Evolutionary conservation across 2,113 vertebrate genomes (phyloP).

Genomic region (Atractosteus spatula): DNA sequence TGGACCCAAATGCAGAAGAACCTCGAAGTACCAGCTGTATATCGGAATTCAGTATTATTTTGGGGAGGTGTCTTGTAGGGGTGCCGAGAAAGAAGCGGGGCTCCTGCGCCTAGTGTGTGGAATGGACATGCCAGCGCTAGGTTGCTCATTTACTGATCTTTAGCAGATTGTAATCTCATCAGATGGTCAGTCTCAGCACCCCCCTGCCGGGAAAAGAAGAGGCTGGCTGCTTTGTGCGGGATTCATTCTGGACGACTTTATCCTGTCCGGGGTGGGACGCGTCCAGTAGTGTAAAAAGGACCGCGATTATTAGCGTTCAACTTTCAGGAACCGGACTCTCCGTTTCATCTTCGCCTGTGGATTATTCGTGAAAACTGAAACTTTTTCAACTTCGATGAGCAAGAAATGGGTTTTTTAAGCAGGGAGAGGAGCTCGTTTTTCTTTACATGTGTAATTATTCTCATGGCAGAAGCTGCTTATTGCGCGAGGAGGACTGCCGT

Average conservation of each 20-base stretch:
- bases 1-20: conserved; percentile 4
- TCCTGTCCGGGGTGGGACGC: not conserved
- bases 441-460: conserved; percentile 63
- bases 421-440: conserved; percentile 46
- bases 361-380: conserved; percentile 50
- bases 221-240: not conserved
- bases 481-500: conserved; percentile 56
- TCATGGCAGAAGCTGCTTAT: conserved; percentile 47
- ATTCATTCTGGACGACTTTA: conserved; percentile 2
- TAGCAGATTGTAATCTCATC: conserved; percentile 61
- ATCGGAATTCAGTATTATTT: not conserved
- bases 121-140: not conserved
- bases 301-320: not conserved
- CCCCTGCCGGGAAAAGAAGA: conserved; percentile 29
- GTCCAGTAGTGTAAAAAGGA: conserved; percentile 2
- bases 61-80: not conserved
- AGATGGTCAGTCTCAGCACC: conserved; percentile 47
- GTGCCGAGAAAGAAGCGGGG: not conserved
- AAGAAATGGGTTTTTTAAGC: conserved; percentile 65
- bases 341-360: not conserved
- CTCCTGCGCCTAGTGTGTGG: not conserved
- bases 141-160: conserved; percentile 53
- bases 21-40: not conserved
- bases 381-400: conserved; percentile 26
- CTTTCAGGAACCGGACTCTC: not conserved